Percentiles rank a stretch among this genome's conserved stretches.
phyloP scores from a whole-genome alignment of 2,888 invertebrate species.

The Unio pictorum region DNA sequence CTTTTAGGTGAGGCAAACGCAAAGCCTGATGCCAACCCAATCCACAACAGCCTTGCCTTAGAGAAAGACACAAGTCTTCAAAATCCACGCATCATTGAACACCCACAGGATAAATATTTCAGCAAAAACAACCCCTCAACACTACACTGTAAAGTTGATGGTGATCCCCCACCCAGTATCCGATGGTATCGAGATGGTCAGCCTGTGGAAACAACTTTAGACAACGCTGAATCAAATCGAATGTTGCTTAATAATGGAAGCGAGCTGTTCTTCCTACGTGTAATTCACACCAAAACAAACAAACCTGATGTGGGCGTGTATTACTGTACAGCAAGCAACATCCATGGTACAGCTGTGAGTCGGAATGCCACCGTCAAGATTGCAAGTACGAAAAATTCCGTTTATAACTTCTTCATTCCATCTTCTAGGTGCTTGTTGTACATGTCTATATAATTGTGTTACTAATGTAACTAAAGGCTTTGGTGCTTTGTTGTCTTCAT shows the following conservation, averaged over 20 bases:
- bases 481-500: too few species aligned
- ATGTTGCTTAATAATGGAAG: conserved; percentile 84
- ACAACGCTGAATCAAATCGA: conserved; percentile 85
- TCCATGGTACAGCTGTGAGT: conserved; percentile 85
- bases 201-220: conserved; percentile 77
- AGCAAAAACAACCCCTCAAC: conserved; percentile 97
- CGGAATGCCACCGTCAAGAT: conserved; percentile 89
- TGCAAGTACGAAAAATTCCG: conserved; percentile 79
- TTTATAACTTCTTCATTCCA: too few species aligned
- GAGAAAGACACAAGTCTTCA: not conserved
- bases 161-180: conserved; percentile 84
- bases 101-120: conserved; percentile 96
- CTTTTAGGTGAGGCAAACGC: too few species aligned
- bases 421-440: too few species aligned
- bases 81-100: conserved; percentile 93
- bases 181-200: conserved; percentile 95
- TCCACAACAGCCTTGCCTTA: too few species aligned
- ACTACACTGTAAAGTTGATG: conserved; percentile 95
- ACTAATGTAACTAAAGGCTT: too few species aligned
- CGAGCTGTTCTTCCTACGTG: conserved; percentile 93
- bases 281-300: conserved; percentile 88
- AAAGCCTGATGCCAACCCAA: too few species aligned
- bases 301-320: conserved; percentile 88
- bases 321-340: conserved; percentile 94
- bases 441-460: too few species aligned